Evolutionary conservation across 2,797 vertebrate genomes (phyloP), one percentile per base, ranked within the genome.

Genomic region (Arctocebus calabarensis): DNA sequence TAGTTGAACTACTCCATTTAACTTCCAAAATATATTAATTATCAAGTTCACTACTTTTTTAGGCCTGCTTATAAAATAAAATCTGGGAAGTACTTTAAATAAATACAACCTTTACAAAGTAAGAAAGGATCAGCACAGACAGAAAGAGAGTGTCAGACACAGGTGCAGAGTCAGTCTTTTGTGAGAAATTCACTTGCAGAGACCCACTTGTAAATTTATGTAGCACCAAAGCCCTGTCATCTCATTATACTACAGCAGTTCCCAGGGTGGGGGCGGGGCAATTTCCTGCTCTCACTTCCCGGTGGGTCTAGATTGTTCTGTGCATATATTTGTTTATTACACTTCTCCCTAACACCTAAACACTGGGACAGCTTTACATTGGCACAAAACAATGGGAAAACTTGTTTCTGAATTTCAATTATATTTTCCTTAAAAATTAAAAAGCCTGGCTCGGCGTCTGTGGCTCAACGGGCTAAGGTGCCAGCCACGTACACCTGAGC

Each of bases 91-190:
- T 3, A 71, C 8, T 71, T 45, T 34, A 84, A 95, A 87, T 79
- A 86, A 86, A 71, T 62, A 94, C 92, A 96, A n/a, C 57, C n/a
- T 91, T 78, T 81, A 45, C 62, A 43, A 92, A 96, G 64, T 27
- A 32, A 79, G 34, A 59, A 95, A 70, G 22, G 55, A 90, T 88
- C 59, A 19, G 57, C 68, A 71, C 55, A 84, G 11, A 77, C 0
- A 87, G 57, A 29, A 86, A 71, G 34, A 78, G 16, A 43, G 34
- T 78, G 85, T 4, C 83, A 95, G 92, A 91, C 73, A 32, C 5
- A 94, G 64, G 52, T 88, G 34, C 7, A 22, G 45, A 79, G 27
- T 78, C 43, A 57, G 62, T 2, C 71, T 93, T 82, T 79, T 20
- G 48, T 34, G 84, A 96, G 74, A 92, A 90, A 88, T 70, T 61